Base-by-base conservation (phyloP, 2,113 vertebrate species). In the Anarrhichthys ocellatus region DNA sequence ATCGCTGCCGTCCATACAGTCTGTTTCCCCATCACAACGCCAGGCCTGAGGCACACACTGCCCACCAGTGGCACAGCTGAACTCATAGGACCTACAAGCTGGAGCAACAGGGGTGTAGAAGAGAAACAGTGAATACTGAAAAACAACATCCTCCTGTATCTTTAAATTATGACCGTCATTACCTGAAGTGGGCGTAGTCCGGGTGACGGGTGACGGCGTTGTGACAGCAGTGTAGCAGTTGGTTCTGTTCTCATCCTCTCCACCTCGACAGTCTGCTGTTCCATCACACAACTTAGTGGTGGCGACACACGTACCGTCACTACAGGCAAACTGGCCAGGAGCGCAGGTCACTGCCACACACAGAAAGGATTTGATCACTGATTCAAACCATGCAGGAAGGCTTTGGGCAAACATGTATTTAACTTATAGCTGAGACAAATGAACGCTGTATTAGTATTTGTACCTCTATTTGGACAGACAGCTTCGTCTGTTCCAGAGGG, bases 21-120 rank as follows among this genome's bases (percentile, higher is more conserved):
- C 97, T 0, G 96, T 96, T 85, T 99, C 97, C 0, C 93, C 85
- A 0, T 98, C 97, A 7, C 97, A 99, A 9, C 84, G 94, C 98
- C 98, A 98, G 4, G 95, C 96, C 71, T 90, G 91, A 0, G 97
- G 97, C 5, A 93, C 85, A 68, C 97, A 97, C 78, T 95, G 96
- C 0, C 96, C 95, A 0, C 95, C 94, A 0, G 94, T 94, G n/a
- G 76, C 46, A 44, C 97, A 97, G 10, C 27, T 68, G 4, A 97
- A 97, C 75, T 97, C 97, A 0, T 90, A 90, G 3, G 86, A 93
- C 68, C 95, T 92, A 10, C 97, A 98, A 1, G 52, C 88, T 70
- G 86, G 0, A 73, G 2, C 86, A 24, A 67, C 32, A 64, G 6
- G 63, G 29, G 0, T 36, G 6, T 56, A 5, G 27, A n/a, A 44